phyloP scores from a whole-genome alignment of 2,797 vertebrate species.

The Macropodus opercularis region DNA sequence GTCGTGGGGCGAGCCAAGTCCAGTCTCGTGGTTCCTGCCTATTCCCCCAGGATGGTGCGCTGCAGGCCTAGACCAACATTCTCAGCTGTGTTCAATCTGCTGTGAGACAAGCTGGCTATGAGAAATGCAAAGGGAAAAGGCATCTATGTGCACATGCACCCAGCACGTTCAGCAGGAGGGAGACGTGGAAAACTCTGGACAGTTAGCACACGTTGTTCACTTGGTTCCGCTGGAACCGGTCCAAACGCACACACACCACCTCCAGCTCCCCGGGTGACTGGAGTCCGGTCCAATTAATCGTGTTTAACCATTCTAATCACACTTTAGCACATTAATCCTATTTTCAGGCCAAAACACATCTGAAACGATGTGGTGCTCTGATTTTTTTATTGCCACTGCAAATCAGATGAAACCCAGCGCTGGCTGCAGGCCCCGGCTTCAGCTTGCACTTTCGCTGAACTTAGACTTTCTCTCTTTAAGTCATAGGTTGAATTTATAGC shows the following conservation, averaged over 20 bases:
- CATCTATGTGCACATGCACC: too few relatives aligned
- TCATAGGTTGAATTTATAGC: constrained; percentile 92
- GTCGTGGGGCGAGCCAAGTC: constrained; percentile 88
- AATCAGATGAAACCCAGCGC: constrained; percentile 95
- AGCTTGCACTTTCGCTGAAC: constrained; percentile 97
- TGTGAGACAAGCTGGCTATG: constrained; percentile 99
- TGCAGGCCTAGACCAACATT: constrained; percentile 95
- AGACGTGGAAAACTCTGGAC: constrained; percentile 89
- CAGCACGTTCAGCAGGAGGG: constrained; percentile 85
- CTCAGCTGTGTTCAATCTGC: constrained; percentile 99
- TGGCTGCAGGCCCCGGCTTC: constrained; percentile 83
- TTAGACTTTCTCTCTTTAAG: constrained; percentile 82
- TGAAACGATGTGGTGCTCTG: constrained; percentile 86
- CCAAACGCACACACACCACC: constrained; percentile 83
- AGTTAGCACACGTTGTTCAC: constrained; percentile 92
- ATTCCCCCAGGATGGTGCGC: constrained; percentile 91
- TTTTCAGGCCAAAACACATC: constrained; percentile 98
- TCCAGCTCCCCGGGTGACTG: constrained; percentile 75
- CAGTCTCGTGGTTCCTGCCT: constrained; percentile 96
- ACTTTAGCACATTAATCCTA: constrained; percentile 99
- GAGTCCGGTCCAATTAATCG: constrained; percentile 97
- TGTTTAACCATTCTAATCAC: constrained; percentile 99
- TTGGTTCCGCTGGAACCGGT: constrained; percentile 90
- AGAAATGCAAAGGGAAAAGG: constrained; percentile 86
- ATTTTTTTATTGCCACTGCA: constrained; percentile 88